Evolutionary conservation across 2,113 vertebrate genomes (phyloP), one percentile per base, ranked within the genome.

Genomic region (Nannospalax galili): DNA sequence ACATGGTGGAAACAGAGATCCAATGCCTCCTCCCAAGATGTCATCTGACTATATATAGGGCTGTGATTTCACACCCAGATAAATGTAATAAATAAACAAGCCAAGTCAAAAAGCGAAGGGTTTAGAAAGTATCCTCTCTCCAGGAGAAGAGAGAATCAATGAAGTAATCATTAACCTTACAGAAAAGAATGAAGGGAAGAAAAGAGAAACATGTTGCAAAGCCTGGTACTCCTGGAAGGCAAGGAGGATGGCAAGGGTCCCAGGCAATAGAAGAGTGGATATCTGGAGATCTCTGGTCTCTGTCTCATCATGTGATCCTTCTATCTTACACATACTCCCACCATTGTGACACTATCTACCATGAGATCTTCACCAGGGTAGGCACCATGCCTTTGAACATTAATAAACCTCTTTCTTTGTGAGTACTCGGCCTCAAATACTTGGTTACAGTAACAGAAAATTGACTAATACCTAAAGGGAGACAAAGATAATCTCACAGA

Each of bases 401-500:
- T 32, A 78, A 78, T 78, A 20, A 77, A 48, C 42, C 52, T 52
- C 48, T 78, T 56, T 78, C 77, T 79, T 56, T 52, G 15, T 48
- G 19, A 79, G 77, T 30, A 79, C 28, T 16, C 77, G 56, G 11
- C 30, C 32, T 79, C 32, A 58, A n/a, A 26, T 56, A 79, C 30
- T 79, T 79, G 12, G 52, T n/a, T 58, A 17, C 3, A 79, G 77
- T 45, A 79, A 79, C 32, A 79, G 30, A 79, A 79, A 56, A 52
- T 19, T n/a, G 52, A 75, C 74, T 79, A 79, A 56, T 56, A 91
- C 74, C 65, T 62, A 85, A 72, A 74, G 56, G 45, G 9, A 82
- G 52, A 89, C 16, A 80, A 11, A 92, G 37, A 79, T 52, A 90
- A 92, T 70, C 86, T 86, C 69, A 81, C 40, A 81, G 73, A 35